Percentiles rank a stretch among this genome's conserved stretches.
Evolutionary conservation across 2,113 vertebrate species (phyloP).

Genomic region (Cynocephalus volans): DNA sequence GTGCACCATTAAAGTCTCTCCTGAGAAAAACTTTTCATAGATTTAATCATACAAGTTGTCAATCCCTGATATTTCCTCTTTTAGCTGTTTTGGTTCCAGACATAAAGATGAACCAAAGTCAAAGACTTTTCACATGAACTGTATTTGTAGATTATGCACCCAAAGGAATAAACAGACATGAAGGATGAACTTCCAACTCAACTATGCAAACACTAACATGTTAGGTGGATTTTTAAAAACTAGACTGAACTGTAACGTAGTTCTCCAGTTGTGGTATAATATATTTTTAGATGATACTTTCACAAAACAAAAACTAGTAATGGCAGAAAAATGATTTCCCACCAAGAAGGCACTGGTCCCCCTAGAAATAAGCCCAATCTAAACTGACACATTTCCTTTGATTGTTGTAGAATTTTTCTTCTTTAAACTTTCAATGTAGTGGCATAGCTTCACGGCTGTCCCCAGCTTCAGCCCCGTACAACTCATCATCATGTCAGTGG

Average conservation of each 20-base stretch:
- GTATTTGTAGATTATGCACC: slow-evolving; percentile 68
- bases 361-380: slow-evolving; percentile 82
- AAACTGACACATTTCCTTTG: slow-evolving; percentile 43
- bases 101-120: slow-evolving; percentile 75
- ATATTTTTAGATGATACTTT: slow-evolving; percentile 67
- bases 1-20: slow-evolving; percentile 74
- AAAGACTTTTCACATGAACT: slow-evolving; percentile 59
- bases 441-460: too few species aligned
- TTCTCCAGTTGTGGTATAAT: slow-evolving; percentile 6
- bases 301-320: slow-evolving; percentile 74
- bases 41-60: slow-evolving; percentile 74
- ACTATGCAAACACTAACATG: neutral
- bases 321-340: too few species aligned
- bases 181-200: neutral
- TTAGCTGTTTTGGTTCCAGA: slow-evolving; percentile 89
- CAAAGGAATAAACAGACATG: slow-evolving; percentile 51
- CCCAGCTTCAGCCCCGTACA: too few species aligned
- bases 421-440: too few species aligned
- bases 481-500: slow-evolving; percentile 96
- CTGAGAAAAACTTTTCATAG: slow-evolving; percentile 77
- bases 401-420: slow-evolving; percentile 92
- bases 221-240: slow-evolving; percentile 39
- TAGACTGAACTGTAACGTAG: slow-evolving; percentile 14
- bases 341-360: too few species aligned
- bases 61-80: slow-evolving; percentile 89